Evolutionary conservation across 2,797 vertebrate genomes (phyloP).

Genomic region (Melanotaenia boesemani): DNA sequence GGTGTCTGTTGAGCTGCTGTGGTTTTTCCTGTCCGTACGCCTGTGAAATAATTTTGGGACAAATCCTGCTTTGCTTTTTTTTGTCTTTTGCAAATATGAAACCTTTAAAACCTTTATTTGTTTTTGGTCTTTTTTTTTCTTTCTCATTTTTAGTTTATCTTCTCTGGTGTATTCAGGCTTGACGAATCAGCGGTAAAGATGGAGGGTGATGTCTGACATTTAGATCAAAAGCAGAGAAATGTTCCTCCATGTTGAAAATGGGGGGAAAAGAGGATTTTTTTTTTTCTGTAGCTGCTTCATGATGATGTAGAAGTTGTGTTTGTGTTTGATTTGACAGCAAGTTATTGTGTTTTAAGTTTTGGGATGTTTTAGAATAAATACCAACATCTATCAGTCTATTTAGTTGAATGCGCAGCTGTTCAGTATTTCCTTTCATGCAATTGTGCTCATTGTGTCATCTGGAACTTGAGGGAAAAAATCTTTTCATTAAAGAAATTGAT

Average conservation of each 20-base stretch:
- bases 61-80: not conserved
- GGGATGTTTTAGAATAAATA: not conserved
- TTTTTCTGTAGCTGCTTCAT: too few species aligned
- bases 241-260: too few species aligned
- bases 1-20: conserved; percentile 3
- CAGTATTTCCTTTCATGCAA: not conserved
- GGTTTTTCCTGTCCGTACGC: not conserved
- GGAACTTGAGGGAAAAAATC: not conserved
- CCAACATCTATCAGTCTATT: too few species aligned
- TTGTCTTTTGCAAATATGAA: not conserved
- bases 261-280: too few species aligned
- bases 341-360: too few species aligned
- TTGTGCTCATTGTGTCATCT: not conserved
- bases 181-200: too few species aligned
- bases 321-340: too few species aligned
- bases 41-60: not conserved
- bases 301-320: too few species aligned
- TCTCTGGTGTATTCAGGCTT: not conserved
- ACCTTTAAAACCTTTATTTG: not conserved
- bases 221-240: too few species aligned
- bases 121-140: not conserved
- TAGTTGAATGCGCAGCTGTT: not conserved
- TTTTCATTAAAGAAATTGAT: not conserved
- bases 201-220: too few species aligned
- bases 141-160: not conserved